These are phyloP conservation scores for Hemicrepidius hirtus DNA, from an alignment of 2,888 invertebrate genomes.

Conservation along the genomic window DNA sequence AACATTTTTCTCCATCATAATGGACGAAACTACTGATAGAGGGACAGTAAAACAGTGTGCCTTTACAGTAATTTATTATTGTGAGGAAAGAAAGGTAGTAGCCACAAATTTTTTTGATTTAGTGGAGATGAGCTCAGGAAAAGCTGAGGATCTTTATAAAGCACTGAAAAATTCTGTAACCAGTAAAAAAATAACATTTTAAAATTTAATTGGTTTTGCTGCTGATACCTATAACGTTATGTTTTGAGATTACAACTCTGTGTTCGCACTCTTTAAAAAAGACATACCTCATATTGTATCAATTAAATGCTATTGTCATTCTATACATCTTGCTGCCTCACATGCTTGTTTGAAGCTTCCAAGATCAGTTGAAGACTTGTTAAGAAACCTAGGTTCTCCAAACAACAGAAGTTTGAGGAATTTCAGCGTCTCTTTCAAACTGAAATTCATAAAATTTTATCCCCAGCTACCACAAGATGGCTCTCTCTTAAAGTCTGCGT, in stretches of 20 bases:
- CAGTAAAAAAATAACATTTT: background rate
- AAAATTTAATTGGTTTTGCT: slow-evolving; percentile 59
- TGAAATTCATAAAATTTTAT: slow-evolving; percentile 42
- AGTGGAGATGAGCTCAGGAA: background rate
- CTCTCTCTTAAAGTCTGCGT: slow-evolving; percentile 61
- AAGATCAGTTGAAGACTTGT: slow-evolving; percentile 56
- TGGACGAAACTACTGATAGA: slow-evolving; percentile 12
- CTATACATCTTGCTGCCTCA: slow-evolving; percentile 62
- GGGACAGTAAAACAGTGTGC: slow-evolving; percentile 11
- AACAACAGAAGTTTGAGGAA: slow-evolving; percentile 49
- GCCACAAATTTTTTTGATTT: background rate
- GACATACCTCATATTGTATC: slow-evolving; percentile 60
- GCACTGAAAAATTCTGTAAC: background rate
- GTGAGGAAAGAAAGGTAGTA: background rate
- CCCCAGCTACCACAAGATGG: slow-evolving; percentile 42
- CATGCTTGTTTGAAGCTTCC: slow-evolving; percentile 66
- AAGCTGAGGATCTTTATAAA: background rate
- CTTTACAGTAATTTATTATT: background rate
- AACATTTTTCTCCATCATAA: slow-evolving; percentile 9
- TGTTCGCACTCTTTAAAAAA: slow-evolving; percentile 45
- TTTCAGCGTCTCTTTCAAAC: slow-evolving; percentile 52
- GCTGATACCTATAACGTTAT: slow-evolving; percentile 63
- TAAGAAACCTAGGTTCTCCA: slow-evolving; percentile 57
- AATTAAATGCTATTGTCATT: slow-evolving; percentile 65
- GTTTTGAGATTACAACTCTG: slow-evolving; percentile 57